phyloP scores from a whole-genome alignment of 2,797 vertebrate species.

The Diglossa cyanea region DNA sequence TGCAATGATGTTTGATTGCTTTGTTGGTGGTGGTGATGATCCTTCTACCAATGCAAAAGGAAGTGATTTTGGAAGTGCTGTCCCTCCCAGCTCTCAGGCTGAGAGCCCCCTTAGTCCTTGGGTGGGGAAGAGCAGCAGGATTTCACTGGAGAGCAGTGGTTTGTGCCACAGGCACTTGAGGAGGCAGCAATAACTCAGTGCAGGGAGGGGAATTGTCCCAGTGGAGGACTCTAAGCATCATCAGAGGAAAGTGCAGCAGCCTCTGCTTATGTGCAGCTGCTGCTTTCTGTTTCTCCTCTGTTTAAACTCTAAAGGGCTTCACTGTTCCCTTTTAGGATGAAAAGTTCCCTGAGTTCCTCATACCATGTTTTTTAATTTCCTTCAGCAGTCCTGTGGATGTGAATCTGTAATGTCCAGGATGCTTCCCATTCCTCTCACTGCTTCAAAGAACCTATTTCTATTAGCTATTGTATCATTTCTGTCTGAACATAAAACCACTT shows the following conservation, averaged over 20 bases:
- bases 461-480: not conserved
- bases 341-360: not conserved
- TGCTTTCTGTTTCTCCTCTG: not conserved
- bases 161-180: not conserved
- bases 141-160: not conserved
- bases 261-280: not conserved
- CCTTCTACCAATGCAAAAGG: not conserved
- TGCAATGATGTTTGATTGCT: not conserved
- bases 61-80: not conserved
- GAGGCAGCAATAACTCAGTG: not conserved
- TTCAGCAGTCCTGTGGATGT: not conserved
- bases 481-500: conserved; percentile 21
- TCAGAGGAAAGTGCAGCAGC: not conserved
- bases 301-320: not conserved
- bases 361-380: not conserved
- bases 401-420: not conserved
- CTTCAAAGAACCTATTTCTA: not conserved
- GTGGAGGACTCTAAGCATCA: not conserved
- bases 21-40: fast-evolving
- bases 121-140: not conserved
- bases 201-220: not conserved
- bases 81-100: not conserved
- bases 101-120: not conserved
- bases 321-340: not conserved
- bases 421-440: not conserved